Conservation (phyloP, 64 coral and sea anemone genomes). For the Porites australiensis region DNA sequence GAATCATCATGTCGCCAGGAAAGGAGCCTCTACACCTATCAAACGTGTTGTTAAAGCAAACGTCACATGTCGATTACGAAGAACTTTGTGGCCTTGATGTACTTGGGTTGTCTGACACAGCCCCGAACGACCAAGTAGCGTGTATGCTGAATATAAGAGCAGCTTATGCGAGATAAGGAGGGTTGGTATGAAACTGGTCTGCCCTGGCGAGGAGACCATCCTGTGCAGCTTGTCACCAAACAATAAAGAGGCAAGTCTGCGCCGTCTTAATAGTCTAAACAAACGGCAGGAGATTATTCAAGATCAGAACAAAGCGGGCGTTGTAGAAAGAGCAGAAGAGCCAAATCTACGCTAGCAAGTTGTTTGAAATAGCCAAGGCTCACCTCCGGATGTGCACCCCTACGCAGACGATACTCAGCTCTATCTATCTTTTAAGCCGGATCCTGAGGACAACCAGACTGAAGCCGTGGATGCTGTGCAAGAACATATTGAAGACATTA, state of each 20-base stretch:
- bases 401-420: not conserved
- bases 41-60: constrained; percentile 12
- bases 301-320: not conserved
- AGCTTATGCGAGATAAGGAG: not conserved
- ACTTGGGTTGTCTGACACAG: not conserved
- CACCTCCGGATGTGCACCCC: not conserved
- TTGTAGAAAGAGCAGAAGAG: not conserved
- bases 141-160: not conserved
- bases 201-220: not conserved
- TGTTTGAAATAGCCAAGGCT: too few species aligned
- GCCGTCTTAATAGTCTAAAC: not conserved
- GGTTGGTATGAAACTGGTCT: constrained; percentile 7
- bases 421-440: too few species aligned
- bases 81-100: constrained; percentile 18
- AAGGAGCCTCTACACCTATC: not conserved
- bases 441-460: too few species aligned
- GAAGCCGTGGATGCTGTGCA: too few species aligned
- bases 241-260: not conserved
- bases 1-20: constrained; percentile 1
- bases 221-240: not conserved
- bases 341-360: not conserved
- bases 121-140: not conserved
- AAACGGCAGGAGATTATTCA: not conserved
- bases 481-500: too few species aligned
- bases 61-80: not conserved